These are phyloP conservation scores for Acanthosepion pharaonis DNA, from an alignment of 2,888 invertebrate species.

Conservation along the genomic window DNA sequence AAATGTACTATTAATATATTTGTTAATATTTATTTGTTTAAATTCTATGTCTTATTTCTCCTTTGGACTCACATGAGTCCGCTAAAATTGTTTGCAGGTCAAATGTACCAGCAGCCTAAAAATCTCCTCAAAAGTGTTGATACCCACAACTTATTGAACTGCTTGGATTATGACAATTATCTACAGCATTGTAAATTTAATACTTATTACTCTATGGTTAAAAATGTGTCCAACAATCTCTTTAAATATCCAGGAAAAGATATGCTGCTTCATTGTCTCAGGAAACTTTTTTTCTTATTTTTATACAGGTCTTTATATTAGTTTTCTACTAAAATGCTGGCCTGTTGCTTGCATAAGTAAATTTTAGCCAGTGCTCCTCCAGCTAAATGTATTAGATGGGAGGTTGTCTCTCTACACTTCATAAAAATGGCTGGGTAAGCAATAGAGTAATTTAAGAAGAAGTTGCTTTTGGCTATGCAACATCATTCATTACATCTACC, in stretches of 20 bases:
- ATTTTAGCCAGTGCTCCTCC: not conserved
- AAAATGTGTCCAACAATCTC: not conserved
- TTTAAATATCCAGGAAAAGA: not conserved
- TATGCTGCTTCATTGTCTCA: too few species aligned
- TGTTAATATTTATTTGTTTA: too few species aligned
- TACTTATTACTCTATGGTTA: not conserved
- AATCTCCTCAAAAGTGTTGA: too few species aligned
- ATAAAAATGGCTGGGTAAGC: not conserved
- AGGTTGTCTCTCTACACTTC: not conserved
- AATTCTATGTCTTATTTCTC: too few species aligned
- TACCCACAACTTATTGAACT: too few species aligned
- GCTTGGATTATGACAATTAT: not conserved
- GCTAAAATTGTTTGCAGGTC: too few species aligned
- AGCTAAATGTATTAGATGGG: not conserved
- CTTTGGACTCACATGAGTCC: too few species aligned
- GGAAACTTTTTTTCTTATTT: not conserved
- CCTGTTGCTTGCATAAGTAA: not conserved
- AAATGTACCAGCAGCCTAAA: too few species aligned
- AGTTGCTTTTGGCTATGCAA: not conserved
- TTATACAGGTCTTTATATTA: not conserved
- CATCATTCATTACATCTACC: slow-evolving; percentile 22
- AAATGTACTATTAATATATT: too few species aligned
- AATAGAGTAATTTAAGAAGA: not conserved
- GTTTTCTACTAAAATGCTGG: not conserved
- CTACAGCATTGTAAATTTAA: not conserved